Evolutionary conservation across 2,888 invertebrate genomes (phyloP).

Genomic region (Temnothorax rugatulus): DNA sequence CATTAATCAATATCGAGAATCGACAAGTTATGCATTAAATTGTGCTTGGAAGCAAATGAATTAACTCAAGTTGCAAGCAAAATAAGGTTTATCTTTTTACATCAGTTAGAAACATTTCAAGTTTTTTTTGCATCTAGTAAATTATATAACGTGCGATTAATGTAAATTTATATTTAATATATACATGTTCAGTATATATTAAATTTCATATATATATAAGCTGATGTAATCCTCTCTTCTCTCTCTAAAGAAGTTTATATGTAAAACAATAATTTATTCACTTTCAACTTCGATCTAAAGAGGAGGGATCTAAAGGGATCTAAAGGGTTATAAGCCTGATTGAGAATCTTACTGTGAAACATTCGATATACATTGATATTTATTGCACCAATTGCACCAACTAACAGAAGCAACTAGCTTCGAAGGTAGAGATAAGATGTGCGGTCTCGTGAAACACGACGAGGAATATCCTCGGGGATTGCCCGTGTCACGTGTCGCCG

Average conservation of each 20-base stretch:
- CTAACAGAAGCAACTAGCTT: slow-evolving; percentile 35
- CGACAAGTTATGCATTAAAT: neutral
- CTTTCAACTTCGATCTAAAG: neutral
- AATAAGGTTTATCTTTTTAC: neutral
- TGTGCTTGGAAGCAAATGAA: neutral
- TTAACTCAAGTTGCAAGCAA: neutral
- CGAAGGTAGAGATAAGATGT: slow-evolving; percentile 50
- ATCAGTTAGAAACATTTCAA: neutral
- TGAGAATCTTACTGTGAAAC: neutral
- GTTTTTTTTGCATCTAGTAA: neutral
- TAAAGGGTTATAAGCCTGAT: neutral
- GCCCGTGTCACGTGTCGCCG: slow-evolving; percentile 63
- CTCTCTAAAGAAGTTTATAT: neutral
- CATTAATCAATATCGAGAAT: neutral
- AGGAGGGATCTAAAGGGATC: neutral
- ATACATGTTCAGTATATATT: neutral
- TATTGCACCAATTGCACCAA: slow-evolving; percentile 46
- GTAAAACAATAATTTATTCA: neutral
- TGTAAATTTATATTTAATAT: neutral
- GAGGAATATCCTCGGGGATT: slow-evolving; percentile 70
- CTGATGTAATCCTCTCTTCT: neutral
- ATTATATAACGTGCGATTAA: neutral
- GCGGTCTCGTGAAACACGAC: slow-evolving; percentile 58
- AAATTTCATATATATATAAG: neutral
- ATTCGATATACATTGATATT: slow-evolving; percentile 37